phyloP scores from a whole-genome alignment of 2,113 vertebrate species.

The Gobio gobio region DNA sequence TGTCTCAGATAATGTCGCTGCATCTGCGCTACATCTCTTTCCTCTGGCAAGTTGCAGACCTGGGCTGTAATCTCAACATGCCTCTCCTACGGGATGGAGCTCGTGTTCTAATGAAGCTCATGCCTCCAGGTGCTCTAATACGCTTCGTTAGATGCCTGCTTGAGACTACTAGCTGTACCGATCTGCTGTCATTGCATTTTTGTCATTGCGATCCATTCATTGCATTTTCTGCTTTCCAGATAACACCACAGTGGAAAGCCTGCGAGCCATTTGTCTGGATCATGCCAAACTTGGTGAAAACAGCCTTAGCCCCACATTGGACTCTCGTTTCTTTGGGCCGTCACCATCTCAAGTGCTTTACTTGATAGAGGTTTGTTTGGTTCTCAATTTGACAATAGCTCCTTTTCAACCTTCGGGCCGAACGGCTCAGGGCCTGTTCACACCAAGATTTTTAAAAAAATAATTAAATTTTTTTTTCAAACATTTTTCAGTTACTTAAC shows the following conservation, averaged over 20 bases:
- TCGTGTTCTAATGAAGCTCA: constrained; percentile 97
- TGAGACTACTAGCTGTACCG: neutral
- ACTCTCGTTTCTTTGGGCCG: constrained; percentile 97
- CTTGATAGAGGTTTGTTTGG: constrained; percentile 90
- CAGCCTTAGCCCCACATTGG: constrained; percentile 95
- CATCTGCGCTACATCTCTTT: constrained; percentile 98
- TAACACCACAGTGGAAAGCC: constrained; percentile 95
- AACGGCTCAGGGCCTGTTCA: too few relatives aligned
- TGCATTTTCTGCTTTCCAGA: constrained; percentile 74
- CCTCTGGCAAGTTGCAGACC: constrained; percentile 98
- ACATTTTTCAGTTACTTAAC: neutral
- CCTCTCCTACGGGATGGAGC: constrained; percentile 95
- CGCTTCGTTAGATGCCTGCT: constrained; percentile 7
- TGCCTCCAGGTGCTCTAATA: constrained; percentile 89
- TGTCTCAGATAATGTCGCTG: constrained; percentile 95
- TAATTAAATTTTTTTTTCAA: too few relatives aligned
- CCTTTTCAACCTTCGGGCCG: too few relatives aligned
- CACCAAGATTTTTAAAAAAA: too few relatives aligned
- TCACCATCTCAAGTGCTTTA: constrained; percentile 99
- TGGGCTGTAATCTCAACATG: constrained; percentile 97
- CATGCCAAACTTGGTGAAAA: constrained; percentile 98
- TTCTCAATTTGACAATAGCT: neutral
- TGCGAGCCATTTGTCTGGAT: constrained; percentile 96
- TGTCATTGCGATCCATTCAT: too few relatives aligned
- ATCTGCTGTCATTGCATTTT: too few relatives aligned